Base-by-base conservation (phyloP, 2,113 vertebrate species). In the Rousettus leschenaultii region DNA sequence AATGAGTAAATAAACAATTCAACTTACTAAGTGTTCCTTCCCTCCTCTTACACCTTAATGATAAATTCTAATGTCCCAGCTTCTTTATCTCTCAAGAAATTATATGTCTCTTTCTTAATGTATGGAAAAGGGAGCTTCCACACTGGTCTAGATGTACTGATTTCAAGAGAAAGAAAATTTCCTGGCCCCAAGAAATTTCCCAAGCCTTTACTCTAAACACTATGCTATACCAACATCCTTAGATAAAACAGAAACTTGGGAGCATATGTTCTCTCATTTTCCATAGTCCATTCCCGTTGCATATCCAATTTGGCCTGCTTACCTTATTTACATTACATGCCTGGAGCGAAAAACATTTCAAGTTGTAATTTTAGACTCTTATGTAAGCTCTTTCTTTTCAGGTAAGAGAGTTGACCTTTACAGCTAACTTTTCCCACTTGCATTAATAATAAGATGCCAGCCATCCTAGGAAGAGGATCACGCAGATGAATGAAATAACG, bases 401-500 rank as follows among this genome's bases (percentile, higher is more conserved):
- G 18, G 8, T 71, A 82, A 78, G 75, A 45, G 91, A 70, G 11
- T 9, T 95, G 86, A 91, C 89, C 82, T 97, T 97, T 70, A 68
- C 59, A 65, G 16, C 38, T 95, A 96, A 91, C 45, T 89, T 94
- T 91, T 84, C 48, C 73, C 53, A 53, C 38, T 96, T 79, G 78
- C 1, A 26, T 33, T 80, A 95, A 95, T 77, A 95, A 85, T 65
- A 91, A 90, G 24, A 86, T 5, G 12, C 18, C 73, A 79, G 88
- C 68, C 77, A 77, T 86, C 97, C 51, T 65, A 94, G 77, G 86
- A 92, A 66, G 63, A 53, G 93, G 83, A 85, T 89, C 68, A 86
- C 65, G 73, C 45, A 61, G 24, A 91, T 96, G 95, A 96, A 70
- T 91, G 78, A 97, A 96, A 86, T 96, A 59, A 63, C 94, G 48